Conservation (phyloP, 2,113 vertebrate genomes). For the Aspiorhynchus laticeps region DNA sequence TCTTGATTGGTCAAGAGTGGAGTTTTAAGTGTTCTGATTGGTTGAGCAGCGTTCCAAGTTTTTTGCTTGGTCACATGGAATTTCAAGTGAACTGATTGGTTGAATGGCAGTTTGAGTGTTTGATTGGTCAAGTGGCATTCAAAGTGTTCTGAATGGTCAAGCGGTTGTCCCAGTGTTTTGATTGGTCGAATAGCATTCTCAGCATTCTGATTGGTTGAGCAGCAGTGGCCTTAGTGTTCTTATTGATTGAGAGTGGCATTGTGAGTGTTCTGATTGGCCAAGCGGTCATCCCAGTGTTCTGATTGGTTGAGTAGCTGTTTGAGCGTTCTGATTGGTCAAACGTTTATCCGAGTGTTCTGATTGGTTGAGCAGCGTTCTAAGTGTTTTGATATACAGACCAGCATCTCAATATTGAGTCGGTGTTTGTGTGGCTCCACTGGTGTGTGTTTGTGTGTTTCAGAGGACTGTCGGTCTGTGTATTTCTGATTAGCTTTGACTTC, state of each 20-base stretch:
- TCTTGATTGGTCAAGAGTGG: not conserved
- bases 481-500: not conserved
- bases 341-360: not conserved
- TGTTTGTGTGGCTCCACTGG: not conserved
- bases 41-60: not conserved
- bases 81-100: not conserved
- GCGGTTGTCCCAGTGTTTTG: not conserved
- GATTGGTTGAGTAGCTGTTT: not conserved
- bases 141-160: not conserved
- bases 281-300: no score
- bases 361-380: not conserved
- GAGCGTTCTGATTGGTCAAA: not conserved
- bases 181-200: not conserved
- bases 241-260: no score
- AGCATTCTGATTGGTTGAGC: not conserved
- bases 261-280: not conserved
- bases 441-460: not conserved
- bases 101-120: not conserved
- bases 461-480: no score
- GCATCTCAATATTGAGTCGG: not conserved
- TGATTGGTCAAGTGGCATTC: no score
- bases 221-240: no score
- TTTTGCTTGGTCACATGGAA: not conserved
- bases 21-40: accelerated
- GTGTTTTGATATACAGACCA: not conserved